phyloP scores from a whole-genome alignment of 2,797 vertebrate genomes.

The Periparus ater region DNA sequence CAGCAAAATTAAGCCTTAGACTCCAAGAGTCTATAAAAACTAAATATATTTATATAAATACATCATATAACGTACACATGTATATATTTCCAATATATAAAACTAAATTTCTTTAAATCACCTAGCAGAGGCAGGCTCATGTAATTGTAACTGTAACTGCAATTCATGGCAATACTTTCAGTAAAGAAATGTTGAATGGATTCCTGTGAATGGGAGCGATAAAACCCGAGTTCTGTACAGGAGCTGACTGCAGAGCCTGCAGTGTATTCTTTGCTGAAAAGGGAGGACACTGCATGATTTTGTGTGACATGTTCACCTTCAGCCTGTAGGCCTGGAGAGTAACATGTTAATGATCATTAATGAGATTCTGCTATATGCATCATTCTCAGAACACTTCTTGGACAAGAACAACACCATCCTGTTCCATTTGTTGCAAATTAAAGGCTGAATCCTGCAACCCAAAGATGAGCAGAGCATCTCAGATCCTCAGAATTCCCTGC shows the following conservation, averaged over 20 bases:
- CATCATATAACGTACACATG: background rate
- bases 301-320: background rate
- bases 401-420: background rate
- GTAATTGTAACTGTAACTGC: background rate
- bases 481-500: background rate
- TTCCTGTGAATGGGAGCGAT: background rate
- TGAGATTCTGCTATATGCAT: background rate
- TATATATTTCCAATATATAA: background rate
- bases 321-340: background rate
- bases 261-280: background rate
- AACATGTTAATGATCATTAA: background rate
- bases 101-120: background rate
- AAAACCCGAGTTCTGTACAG: rapidly evolving
- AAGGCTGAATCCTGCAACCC: background rate
- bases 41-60: background rate
- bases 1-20: background rate
- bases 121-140: background rate
- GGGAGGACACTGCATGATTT: background rate
- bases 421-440: background rate
- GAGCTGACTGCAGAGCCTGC: background rate
- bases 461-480: background rate
- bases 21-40: background rate
- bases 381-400: background rate
- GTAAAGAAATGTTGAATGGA: background rate
- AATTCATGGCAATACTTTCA: background rate